phyloP scores from a whole-genome alignment of 2,113 vertebrate genomes.

The Coptodon bakossiorum region DNA sequence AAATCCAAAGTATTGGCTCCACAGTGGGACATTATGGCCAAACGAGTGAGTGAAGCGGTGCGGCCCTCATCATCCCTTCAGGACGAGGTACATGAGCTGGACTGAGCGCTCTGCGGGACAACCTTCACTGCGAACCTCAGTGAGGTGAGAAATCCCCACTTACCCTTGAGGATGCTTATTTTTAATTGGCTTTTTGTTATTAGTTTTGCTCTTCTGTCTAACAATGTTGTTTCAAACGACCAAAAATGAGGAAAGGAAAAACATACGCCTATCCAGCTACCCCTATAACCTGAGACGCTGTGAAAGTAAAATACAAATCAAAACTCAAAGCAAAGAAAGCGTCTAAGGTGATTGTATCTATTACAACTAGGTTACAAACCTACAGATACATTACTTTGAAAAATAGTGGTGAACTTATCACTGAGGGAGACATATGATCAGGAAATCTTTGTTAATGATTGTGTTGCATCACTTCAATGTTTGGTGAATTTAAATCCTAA shows the following conservation, averaged over 20 bases:
- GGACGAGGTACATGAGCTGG: constrained; percentile 88
- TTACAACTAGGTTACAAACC: neutral
- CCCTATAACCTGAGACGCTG: neutral
- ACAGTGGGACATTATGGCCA: constrained; percentile 95
- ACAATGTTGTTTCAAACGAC: neutral
- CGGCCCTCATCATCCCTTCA: constrained; percentile 80
- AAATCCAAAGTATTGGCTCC: constrained; percentile 86
- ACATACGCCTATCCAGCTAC: neutral
- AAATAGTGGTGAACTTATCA: neutral
- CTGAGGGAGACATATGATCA: neutral
- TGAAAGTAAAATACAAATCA: neutral
- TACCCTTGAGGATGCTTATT: neutral
- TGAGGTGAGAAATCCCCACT: constrained; percentile 55
- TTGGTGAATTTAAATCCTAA: neutral
- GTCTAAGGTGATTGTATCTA: neutral
- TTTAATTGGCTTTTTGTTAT: neutral
- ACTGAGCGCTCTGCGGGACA: constrained; percentile 78
- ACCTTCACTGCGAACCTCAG: constrained; percentile 77
- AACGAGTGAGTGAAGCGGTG: constrained; percentile 82
- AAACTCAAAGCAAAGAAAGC: neutral
- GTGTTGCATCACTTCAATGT: neutral
- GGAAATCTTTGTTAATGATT: neutral
- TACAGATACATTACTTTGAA: neutral
- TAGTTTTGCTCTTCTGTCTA: neutral
- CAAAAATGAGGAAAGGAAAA: neutral